Evolutionary conservation across 2,888 invertebrate genomes (phyloP).

Genomic region (Cynaeus angustus): DNA sequence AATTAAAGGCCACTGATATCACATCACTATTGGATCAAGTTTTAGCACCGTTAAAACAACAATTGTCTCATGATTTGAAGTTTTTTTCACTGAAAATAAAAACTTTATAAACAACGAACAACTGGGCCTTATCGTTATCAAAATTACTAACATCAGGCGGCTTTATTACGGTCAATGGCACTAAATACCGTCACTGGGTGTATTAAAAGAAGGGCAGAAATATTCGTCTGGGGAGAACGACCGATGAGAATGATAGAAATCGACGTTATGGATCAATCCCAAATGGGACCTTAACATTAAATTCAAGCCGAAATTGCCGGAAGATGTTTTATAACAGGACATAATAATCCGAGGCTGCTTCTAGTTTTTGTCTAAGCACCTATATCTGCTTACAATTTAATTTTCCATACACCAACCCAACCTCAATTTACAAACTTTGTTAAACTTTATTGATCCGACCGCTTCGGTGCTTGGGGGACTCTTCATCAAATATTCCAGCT

Average conservation of each 20-base stretch:
- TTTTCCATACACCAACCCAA: conserved; percentile 31
- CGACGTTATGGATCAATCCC: conserved; percentile 29
- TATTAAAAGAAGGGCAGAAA: conserved; percentile 35
- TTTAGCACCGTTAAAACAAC: too few species aligned
- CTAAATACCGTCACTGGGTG: conserved; percentile 28
- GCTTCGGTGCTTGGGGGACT: conserved; percentile 19
- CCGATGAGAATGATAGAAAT: conserved; percentile 33
- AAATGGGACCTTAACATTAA: conserved; percentile 27
- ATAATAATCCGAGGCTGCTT: conserved; percentile 14
- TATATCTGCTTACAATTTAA: conserved; percentile 39
- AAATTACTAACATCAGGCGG: conserved; percentile 28
- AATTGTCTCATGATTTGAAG: too few species aligned
- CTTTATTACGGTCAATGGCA: conserved; percentile 44
- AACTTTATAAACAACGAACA: conserved; percentile 39
- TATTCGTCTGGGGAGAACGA: conserved; percentile 25
- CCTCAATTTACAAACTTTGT: conserved; percentile 40
- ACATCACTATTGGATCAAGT: too few species aligned
- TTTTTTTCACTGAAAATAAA: conserved; percentile 10
- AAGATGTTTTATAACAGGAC: conserved; percentile 35
- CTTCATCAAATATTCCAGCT: conserved; percentile 21
- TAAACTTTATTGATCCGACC: conserved; percentile 34
- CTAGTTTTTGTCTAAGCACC: conserved; percentile 34
- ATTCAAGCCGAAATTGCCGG: conserved; percentile 32
- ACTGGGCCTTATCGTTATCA: conserved; percentile 37
- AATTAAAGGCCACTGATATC: too few species aligned